Conservation (phyloP, 2,888 invertebrate genomes). For the Scaeva pyrastri region DNA sequence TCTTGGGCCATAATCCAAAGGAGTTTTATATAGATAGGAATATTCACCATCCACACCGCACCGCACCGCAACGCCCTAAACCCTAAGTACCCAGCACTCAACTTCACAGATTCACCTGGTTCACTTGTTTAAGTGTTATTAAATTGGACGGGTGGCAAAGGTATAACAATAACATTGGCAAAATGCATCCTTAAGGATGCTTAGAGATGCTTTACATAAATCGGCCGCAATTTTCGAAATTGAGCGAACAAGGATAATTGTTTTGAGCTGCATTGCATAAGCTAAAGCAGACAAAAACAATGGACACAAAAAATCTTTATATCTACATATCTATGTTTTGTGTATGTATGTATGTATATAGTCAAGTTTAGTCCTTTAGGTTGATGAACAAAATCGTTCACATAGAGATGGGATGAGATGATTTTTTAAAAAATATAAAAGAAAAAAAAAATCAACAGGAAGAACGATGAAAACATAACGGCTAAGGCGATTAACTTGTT, state of each 20-base stretch:
- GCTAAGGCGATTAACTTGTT: conserved; percentile 68
- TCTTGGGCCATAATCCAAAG: conserved; percentile 14
- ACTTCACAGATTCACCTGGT: conserved; percentile 66
- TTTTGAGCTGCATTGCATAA: conserved; percentile 50
- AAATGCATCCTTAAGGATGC: conserved; percentile 64
- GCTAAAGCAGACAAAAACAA: conserved; percentile 2
- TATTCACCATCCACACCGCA: not conserved
- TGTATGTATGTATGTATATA: no score
- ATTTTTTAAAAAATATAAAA: conserved; percentile 7
- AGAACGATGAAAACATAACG: conserved; percentile 46
- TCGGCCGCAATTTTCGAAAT: conserved; percentile 68
- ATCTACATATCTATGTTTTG: no score
- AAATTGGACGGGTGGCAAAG: conserved; percentile 63
- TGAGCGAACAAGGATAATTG: conserved; percentile 72
- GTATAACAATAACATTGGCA: conserved; percentile 65
- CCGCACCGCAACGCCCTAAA: not conserved
- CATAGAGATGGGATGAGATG: not conserved
- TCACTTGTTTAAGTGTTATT: conserved; percentile 74
- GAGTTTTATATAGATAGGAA: not conserved
- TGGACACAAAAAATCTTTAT: not conserved
- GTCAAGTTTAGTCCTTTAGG: not conserved
- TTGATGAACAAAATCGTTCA: conserved; percentile 3
- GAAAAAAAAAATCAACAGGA: not conserved
- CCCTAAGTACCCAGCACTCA: conserved; percentile 57
- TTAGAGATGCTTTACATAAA: conserved; percentile 62